Conservation (phyloP, 1,140 invertebrate species). For the Aplysia californica region DNA sequence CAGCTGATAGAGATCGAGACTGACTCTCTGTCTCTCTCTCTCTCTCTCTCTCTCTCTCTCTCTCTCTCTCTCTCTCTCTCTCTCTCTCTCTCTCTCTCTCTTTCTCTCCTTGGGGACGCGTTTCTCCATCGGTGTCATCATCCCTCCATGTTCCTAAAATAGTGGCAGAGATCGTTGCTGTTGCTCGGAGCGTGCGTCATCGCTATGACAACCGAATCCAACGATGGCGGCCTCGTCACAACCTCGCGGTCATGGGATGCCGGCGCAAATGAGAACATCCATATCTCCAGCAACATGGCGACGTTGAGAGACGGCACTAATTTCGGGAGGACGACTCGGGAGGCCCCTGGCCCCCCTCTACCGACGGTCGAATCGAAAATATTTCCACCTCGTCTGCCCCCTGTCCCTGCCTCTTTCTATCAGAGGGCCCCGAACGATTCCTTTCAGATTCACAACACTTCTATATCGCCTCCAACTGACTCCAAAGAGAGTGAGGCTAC, state of each 20-base stretch:
- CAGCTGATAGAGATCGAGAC: neutral
- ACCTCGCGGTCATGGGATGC: neutral
- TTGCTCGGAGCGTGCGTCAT: neutral
- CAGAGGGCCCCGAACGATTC: neutral
- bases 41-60: neutral
- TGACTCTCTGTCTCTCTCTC: neutral
- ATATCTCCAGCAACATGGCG: neutral
- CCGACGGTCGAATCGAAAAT: neutral
- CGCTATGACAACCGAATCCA: neutral
- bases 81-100: conserved; percentile 2
- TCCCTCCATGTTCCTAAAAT: conserved; percentile 1
- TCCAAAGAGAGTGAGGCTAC: neutral
- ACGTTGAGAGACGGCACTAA: too few relatives aligned
- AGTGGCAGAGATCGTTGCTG: neutral
- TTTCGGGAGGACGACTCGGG: neutral
- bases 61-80: conserved; percentile 11
- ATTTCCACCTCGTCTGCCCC: neutral
- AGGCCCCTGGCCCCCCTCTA: neutral
- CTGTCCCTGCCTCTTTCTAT: neutral
- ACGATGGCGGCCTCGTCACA: neutral
- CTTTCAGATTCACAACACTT: neutral
- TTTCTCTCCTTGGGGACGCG: neutral
- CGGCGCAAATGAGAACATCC: neutral
- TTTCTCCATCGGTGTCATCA: conserved; percentile 11
- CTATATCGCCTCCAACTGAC: neutral